Evolutionary conservation across 2,888 invertebrate genomes (phyloP).

Genomic region (Leptogaster cylindrica): DNA sequence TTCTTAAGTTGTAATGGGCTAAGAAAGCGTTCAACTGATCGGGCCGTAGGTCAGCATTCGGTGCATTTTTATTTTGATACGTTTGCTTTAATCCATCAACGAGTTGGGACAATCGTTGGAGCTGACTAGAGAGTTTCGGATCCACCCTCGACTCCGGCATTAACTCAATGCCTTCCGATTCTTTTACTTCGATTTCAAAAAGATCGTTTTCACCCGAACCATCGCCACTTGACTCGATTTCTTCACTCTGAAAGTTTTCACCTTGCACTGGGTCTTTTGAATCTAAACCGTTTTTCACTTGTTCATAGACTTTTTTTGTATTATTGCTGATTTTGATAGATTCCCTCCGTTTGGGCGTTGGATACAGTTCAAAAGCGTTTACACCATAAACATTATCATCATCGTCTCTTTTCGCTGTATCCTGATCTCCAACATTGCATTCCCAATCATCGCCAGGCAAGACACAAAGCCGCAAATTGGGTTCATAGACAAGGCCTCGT

Average conservation of each 20-base stretch:
- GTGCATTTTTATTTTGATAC: conserved; percentile 53
- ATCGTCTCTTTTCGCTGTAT: neutral
- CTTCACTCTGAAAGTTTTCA: conserved; percentile 41
- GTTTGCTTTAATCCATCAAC: conserved; percentile 59
- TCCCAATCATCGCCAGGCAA: conserved; percentile 62
- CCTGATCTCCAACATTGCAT: conserved; percentile 50
- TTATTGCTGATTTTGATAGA: conserved; percentile 6
- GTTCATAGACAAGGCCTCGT: conserved; percentile 59
- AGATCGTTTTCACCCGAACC: conserved; percentile 50
- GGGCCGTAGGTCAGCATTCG: conserved; percentile 55
- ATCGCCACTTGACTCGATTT: conserved; percentile 57
- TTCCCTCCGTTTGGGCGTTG: conserved; percentile 12
- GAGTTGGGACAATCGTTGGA: conserved; percentile 59
- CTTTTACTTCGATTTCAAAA: conserved; percentile 46
- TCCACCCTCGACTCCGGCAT: conserved; percentile 52
- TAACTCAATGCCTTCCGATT: conserved; percentile 21
- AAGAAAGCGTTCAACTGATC: conserved; percentile 61
- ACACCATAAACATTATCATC: conserved; percentile 44
- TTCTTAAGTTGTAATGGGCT: conserved; percentile 60
- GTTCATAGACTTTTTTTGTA: conserved; percentile 43
- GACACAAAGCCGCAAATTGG: conserved; percentile 58
- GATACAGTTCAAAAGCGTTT: conserved; percentile 35
- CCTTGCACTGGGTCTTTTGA: neutral
- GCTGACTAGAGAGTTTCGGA: conserved; percentile 57
- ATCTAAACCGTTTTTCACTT: conserved; percentile 46